Base-by-base conservation (phyloP, 2,888 invertebrate genomes). In the Rhaphigaster nebulosa region DNA sequence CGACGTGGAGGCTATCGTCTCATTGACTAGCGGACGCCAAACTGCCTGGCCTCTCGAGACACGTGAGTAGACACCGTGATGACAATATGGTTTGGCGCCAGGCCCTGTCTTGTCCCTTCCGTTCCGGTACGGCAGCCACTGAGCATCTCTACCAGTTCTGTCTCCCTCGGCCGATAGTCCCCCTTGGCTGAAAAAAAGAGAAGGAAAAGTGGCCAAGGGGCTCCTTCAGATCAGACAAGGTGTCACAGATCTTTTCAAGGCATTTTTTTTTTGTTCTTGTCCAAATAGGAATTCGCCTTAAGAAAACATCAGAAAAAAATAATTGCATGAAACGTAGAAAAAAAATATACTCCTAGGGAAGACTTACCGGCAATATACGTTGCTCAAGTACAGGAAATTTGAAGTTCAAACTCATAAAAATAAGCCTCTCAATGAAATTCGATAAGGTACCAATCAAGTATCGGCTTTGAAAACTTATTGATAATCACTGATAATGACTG, bases 71-170 rank as follows among this genome's bases (percentile, higher is more conserved):
- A 38, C 38, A 38, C 65, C 3, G 20, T 1, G 80, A 41, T 80
- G 80, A 80, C 80, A 80, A 38, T 80, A 80, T 80, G 80, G 41
- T 80, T 41, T 41, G 80, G 80, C 80, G 80, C 80, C 80, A 80
- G 80, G 20, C 80, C 41, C 41, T 41, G 80, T 26, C 26, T 80
- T 80, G 41, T 23, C 80, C 26, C 10, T 80, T 41, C n/a, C 38
- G 80, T 80, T 80, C 80, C 80, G 80, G 23, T 41, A 5, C 41
- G 38, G 26, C 38, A 29, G 80, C 38, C 38, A 80, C 41, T 80
- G 80, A 41, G 38, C 80, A 29, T 38, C 34, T 38, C 70, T 29
- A 29, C 29, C 34, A 76, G 54, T 38, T n/a, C 80, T 20, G 80
- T 80, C 80, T 80, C 13, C 15, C 29, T 65, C 76, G 38, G 29